phyloP scores from a whole-genome alignment of 2,888 invertebrate species.

The Cryptocephalus primarius region DNA sequence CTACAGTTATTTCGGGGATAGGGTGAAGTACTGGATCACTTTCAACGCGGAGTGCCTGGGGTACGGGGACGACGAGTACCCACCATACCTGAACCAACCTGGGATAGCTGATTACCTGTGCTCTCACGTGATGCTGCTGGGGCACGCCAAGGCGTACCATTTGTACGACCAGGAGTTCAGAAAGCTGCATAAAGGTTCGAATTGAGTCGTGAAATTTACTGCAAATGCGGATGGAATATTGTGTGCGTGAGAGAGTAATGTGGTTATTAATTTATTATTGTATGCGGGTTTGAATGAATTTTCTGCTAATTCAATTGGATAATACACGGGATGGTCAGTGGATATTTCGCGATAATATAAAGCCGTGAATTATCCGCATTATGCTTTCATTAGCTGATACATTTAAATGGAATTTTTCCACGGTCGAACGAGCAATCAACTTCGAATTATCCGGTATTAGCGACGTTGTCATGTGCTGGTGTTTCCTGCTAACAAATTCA shows the following conservation, averaged over 20 bases:
- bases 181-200: conserved; percentile 40
- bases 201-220: neutral
- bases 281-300: too few species aligned
- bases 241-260: neutral
- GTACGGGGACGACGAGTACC: conserved; percentile 41
- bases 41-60: conserved; percentile 53
- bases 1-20: conserved; percentile 45
- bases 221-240: neutral
- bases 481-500: too few species aligned
- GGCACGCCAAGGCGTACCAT: conserved; percentile 56
- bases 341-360: too few species aligned
- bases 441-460: too few species aligned
- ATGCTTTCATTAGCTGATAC: too few species aligned
- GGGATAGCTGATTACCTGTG: conserved; percentile 53
- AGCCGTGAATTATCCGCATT: too few species aligned
- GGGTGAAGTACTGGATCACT: conserved; percentile 55
- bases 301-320: too few species aligned
- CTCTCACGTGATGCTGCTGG: conserved; percentile 51
- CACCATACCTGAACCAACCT: conserved; percentile 44
- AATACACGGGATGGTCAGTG: too few species aligned
- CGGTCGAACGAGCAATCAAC: too few species aligned
- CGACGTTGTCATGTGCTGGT: too few species aligned
- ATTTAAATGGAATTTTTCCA: too few species aligned
- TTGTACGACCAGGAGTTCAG: conserved; percentile 50
- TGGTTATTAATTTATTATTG: too few species aligned